Evolutionary conservation across 2,888 invertebrate species (phyloP).

Genomic region (Cordilura impudica): DNA sequence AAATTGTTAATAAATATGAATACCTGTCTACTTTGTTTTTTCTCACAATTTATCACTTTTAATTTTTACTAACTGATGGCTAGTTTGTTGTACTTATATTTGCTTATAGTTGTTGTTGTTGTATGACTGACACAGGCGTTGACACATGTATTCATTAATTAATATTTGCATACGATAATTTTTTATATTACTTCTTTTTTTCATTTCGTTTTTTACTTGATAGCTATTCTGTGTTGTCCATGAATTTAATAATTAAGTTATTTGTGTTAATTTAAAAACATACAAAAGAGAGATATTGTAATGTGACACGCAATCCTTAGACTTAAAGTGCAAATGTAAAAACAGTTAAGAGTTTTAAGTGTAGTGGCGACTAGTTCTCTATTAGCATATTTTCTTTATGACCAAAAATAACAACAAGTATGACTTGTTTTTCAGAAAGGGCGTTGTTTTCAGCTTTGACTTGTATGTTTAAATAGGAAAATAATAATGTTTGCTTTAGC

Average conservation of each 20-base stretch:
- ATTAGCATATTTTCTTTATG: not conserved
- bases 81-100: constrained; percentile 6
- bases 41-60: constrained; percentile 52
- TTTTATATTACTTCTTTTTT: not conserved
- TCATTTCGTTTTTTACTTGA: not conserved
- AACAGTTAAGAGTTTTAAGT: not conserved
- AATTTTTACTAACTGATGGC: constrained; percentile 43
- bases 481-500: not conserved
- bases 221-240: not conserved
- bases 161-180: constrained; percentile 47
- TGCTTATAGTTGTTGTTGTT: not conserved
- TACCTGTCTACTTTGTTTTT: constrained; percentile 28
- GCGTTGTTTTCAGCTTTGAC: constrained; percentile 19
- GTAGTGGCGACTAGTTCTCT: not conserved
- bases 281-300: constrained; percentile 21
- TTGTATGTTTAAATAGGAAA: not conserved
- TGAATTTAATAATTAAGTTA: constrained; percentile 58
- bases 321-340: not conserved
- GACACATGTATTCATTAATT: constrained; percentile 37
- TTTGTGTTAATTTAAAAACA: constrained; percentile 50
- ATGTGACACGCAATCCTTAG: constrained; percentile 44
- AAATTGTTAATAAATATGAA: constrained; percentile 45
- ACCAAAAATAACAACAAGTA: constrained; percentile 3
- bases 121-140: constrained; percentile 30
- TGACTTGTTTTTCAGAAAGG: not conserved